Base-by-base conservation (phyloP, 2,797 vertebrate species). In the Coregonus ussuriensis region DNA sequence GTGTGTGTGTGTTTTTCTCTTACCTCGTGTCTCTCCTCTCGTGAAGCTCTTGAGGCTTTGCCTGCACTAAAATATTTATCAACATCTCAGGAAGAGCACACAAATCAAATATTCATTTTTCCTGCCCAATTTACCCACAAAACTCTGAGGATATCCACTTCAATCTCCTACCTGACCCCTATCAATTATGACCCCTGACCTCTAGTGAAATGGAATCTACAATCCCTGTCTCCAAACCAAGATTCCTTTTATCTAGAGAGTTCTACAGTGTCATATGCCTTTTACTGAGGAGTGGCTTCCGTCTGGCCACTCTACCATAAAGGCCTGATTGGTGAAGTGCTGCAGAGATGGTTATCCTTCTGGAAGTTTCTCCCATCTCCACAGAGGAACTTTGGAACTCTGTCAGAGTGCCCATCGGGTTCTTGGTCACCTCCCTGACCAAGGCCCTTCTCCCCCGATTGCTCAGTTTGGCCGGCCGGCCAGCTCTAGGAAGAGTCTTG, bases 71-170 rank as follows among this genome's bases (percentile, higher is more conserved):
- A 92, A 93, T 91, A 93, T 92, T 89, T 82, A 93, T 92, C 31
- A 65, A 54, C 21, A 79, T 81, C 85, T 84, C 41, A 65, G 72
- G 76, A 84, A 80, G 37, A 90, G 82, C 80, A 83, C 4, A 29
- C 71, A 86, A 89, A 89, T 90, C 76, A 87, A 91, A 89, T 90
- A 88, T 93, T 91, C 14, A 90, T 89, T 82, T 85, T 88, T 81
- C 74, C 76, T 77, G 74, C 72, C 82, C 85, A 87, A 88, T 89
- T 80, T 89, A 82, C 78, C 86, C 77, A 69, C 79, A 82, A 85
- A 92, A 83, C 84, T 71, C 77, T 70, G 14, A 83, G 77, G 77
- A 85, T 85, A 72, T 74, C 73, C 71, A 66, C 56, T 59, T 66
- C 70, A 56, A 74, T 81, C 13, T 35, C 33, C 11, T 6, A 13